Percentiles rank a stretch among this genome's conserved stretches.
These are phyloP conservation scores for Pollenia amentaria DNA, from an alignment of 2,888 invertebrate genomes.

Conservation along the genomic window DNA sequence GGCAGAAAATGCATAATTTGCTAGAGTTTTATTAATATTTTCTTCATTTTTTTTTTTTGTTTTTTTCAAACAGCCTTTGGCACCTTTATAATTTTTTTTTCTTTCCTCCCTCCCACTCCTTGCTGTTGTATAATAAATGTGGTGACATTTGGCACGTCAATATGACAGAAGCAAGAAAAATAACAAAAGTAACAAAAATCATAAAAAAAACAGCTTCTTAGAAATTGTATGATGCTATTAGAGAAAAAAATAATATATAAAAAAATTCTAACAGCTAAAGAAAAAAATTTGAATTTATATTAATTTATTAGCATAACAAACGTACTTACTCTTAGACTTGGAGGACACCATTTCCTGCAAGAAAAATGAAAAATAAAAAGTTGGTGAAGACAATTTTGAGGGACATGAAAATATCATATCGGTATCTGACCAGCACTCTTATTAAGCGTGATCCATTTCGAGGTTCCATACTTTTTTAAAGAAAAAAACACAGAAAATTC, in stretches of 20 bases:
- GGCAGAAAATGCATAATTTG: conserved; percentile 58
- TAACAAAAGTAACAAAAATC: conserved; percentile 43
- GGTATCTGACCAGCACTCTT: too few species aligned
- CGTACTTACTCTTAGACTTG: conserved; percentile 55
- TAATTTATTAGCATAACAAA: conserved; percentile 83
- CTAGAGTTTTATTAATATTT: conserved; percentile 65
- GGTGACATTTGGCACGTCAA: conserved; percentile 74
- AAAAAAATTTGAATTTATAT: conserved; percentile 82
- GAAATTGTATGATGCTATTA: conserved; percentile 13
- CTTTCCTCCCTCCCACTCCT: neutral
- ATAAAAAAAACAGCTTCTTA: conserved; percentile 53
- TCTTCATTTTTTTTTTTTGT: neutral
- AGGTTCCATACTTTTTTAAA: too few species aligned
- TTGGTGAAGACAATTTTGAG: neutral
- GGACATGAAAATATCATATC: too few species aligned
- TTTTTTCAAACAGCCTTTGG: conserved; percentile 20
- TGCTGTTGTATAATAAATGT: conserved; percentile 61
- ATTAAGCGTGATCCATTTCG: too few species aligned
- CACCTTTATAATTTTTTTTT: conserved; percentile 43
- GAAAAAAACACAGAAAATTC: too few species aligned
- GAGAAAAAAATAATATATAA: conserved; percentile 20
- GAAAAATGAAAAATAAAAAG: neutral
- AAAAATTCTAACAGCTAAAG: conserved; percentile 61
- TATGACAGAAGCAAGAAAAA: conserved; percentile 56
- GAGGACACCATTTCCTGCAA: conserved; percentile 42